Base-by-base conservation (phyloP, 2,888 invertebrate species). In the Branchellion lobata region DNA sequence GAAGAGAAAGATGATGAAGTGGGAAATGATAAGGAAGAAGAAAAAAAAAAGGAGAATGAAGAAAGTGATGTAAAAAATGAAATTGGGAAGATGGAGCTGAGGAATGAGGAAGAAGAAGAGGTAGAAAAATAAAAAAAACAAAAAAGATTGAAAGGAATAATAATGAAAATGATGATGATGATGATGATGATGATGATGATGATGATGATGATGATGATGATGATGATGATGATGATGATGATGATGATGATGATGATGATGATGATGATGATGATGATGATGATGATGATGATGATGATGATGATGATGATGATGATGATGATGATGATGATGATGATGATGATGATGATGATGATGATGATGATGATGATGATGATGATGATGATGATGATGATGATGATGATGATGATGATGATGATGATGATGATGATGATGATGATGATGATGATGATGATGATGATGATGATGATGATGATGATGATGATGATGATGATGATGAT, bases 401-500 rank as follows among this genome's bases (percentile, higher is more conserved):
- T 71, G 33, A 71, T 71, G 24, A 24, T 0, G 24, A 2, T 2
- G 1, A 31, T 29, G 40, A 11, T 11, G 34, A 76, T 76, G 61
- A 61, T 2, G 53, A 57, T 29, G 31, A 57, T 68, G 76, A 76
- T 29, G 76, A 76, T 57, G 53, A 29, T 76, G 76, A 76, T 68
- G 76, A 76, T 1, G 76, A 76, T 53, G 61, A 76, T 53, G 76
- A 68, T 68, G 76, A 57, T 76, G 76, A 68, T 76, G 76, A 76
- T 76, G 76, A 76, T 68, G 76, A 76, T 68, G 61, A 76, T 0
- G 57, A 76, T 68, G 76, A 76, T 76, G 76, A 76, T 53, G 5
- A 76, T 76, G 76, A 76, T 61, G 53, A 76, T 76, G 57, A 76
- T 76, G 61, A 68, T 76, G 76, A 76, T 76, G 76, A 76, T 76